A percentile compares a stretch with the other conserved stretches of the same genome.
These are phyloP conservation scores for Sinohyriopsis cumingii DNA, from an alignment of 2,888 invertebrate genomes.

Conservation along the genomic window DNA sequence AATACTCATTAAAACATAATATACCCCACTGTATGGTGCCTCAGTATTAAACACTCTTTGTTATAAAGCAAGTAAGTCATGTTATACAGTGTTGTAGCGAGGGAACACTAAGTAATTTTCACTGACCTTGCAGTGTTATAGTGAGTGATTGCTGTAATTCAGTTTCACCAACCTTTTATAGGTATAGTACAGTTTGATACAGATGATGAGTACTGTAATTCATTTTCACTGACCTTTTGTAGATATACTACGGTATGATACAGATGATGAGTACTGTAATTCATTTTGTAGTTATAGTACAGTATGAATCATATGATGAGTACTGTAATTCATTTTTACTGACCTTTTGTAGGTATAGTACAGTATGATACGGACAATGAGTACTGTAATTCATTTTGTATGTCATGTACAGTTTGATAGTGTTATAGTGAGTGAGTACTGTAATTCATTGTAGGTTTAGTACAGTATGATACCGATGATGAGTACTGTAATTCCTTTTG, in stretches of 20 bases:
- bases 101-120: no score
- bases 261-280: slow-evolving; percentile 76
- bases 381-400: slow-evolving; percentile 11
- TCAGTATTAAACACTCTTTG: no score
- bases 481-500: not conserved
- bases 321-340: no score
- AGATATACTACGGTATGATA: slow-evolving; percentile 84
- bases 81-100: no score
- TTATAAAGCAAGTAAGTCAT: no score
- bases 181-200: slow-evolving; percentile 85
- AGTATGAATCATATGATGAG: slow-evolving; percentile 85
- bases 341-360: no score
- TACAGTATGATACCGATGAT: not conserved
- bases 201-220: slow-evolving; percentile 75
- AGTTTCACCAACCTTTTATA: slow-evolving; percentile 10
- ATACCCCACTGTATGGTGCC: no score
- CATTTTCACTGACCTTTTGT: not conserved
- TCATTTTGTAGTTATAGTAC: slow-evolving; percentile 79
- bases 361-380: not conserved
- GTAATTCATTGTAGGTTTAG: no score
- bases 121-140: no score
- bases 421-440: no score
- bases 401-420: slow-evolving; percentile 84
- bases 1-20: no score
- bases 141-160: no score